Conservation (phyloP, 1,140 invertebrate genomes). For the Subanguina moxae region DNA sequence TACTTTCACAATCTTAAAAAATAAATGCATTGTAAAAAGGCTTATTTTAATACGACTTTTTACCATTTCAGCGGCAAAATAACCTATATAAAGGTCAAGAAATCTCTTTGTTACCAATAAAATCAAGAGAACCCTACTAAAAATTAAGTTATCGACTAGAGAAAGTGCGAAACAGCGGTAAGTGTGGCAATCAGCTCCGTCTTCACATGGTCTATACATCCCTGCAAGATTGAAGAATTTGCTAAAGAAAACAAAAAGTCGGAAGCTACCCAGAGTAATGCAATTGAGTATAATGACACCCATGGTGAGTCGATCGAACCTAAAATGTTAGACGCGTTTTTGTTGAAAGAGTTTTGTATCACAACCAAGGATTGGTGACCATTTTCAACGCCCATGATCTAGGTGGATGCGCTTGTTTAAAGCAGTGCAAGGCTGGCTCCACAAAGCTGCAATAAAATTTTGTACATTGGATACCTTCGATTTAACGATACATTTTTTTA, state of each 20-base stretch:
- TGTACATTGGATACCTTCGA: not conserved
- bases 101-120: no score
- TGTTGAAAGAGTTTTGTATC: slow-evolving; percentile 74
- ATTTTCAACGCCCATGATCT: slow-evolving; percentile 85
- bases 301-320: slow-evolving; percentile 98
- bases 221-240: no score
- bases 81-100: no score
- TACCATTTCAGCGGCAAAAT: slow-evolving; percentile 23
- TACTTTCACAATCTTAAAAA: slow-evolving; percentile 84
- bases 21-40: not conserved
- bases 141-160: slow-evolving; percentile 96
- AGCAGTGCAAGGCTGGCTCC: slow-evolving; percentile 67
- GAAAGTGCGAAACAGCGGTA: slow-evolving; percentile 86
- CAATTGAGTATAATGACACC: slow-evolving; percentile 96
- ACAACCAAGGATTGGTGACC: slow-evolving; percentile 78
- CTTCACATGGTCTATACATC: slow-evolving; percentile 95
- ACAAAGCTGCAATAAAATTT: slow-evolving; percentile 36
- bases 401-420: slow-evolving; percentile 78
- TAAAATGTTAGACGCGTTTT: slow-evolving; percentile 60
- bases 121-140: slow-evolving; percentile 78
- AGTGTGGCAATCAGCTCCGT: slow-evolving; percentile 75
- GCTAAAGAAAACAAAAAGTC: no score
- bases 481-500: not conserved
- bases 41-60: no score
- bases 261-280: slow-evolving; percentile 76